Percentiles rank a stretch among this genome's conserved stretches.
Evolutionary conservation across 2,797 vertebrate genomes (phyloP).

Genomic region (Pristis pectinata): DNA sequence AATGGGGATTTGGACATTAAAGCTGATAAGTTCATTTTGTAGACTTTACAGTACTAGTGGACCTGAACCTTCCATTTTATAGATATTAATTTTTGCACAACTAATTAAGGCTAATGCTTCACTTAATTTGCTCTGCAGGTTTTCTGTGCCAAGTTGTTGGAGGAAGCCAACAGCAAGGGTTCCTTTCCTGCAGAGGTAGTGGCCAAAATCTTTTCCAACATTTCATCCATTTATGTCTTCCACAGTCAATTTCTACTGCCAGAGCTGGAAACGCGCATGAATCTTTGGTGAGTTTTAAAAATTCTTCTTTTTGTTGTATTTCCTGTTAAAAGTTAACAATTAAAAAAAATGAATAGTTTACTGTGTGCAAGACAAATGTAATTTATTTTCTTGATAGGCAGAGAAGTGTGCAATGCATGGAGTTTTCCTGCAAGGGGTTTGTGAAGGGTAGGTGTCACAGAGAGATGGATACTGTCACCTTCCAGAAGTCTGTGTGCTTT

Average conservation of each 20-base stretch:
- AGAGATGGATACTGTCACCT: background rate
- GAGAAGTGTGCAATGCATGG: background rate
- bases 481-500: background rate
- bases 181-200: constrained; percentile 86
- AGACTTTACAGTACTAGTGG: too few species aligned
- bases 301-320: background rate
- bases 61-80: too few species aligned
- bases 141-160: constrained; percentile 80
- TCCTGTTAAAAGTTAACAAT: background rate
- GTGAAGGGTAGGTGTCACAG: background rate
- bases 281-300: constrained; percentile 75
- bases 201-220: constrained; percentile 97
- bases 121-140: constrained; percentile 57
- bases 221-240: constrained; percentile 84
- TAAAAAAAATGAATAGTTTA: background rate
- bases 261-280: constrained; percentile 91
- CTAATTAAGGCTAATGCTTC: background rate
- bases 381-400: background rate
- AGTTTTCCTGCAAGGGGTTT: background rate
- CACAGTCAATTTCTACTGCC: constrained; percentile 92
- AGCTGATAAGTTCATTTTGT: too few species aligned
- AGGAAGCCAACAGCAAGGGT: constrained; percentile 79
- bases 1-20: too few species aligned
- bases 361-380: background rate
- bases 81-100: background rate